Evolutionary conservation across 2,888 invertebrate species (phyloP).

Genomic region (Meandrusa payeni): DNA sequence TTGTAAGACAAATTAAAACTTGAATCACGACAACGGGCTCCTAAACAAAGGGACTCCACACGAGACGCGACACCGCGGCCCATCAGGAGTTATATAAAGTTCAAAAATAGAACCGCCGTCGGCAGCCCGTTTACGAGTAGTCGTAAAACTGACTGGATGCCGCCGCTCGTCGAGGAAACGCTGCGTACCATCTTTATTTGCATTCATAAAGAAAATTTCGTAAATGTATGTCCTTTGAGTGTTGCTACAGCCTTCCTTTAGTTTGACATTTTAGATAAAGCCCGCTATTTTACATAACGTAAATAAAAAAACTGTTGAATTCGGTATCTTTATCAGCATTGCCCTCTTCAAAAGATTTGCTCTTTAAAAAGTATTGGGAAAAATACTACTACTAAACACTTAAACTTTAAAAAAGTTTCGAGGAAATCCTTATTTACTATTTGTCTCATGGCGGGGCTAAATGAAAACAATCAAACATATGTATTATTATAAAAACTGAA

Average conservation of each 20-base stretch:
- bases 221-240: conserved; percentile 2
- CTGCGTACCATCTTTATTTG: conserved; percentile 21
- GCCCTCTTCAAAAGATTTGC: no score
- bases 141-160: conserved; percentile 32
- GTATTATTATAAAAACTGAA: no score
- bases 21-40: conserved; percentile 2
- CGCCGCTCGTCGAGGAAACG: conserved; percentile 22
- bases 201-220: conserved; percentile 6
- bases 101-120: conserved; percentile 37
- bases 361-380: no score
- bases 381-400: no score
- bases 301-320: no score
- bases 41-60: conserved; percentile 13
- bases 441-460: no score
- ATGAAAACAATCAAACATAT: no score
- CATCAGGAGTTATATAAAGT: conserved; percentile 33
- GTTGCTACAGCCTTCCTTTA: background rate
- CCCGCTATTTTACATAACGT: no score
- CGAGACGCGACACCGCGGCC: conserved; percentile 5
- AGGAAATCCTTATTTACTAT: background rate
- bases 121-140: conserved; percentile 33
- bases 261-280: no score
- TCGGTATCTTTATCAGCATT: no score
- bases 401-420: no score
- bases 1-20: conserved; percentile 8